A percentile compares a stretch with the other conserved stretches of the same genome.
Evolutionary conservation across 2,888 invertebrate species (phyloP).

Genomic region (Cryptus viduatorius): DNA sequence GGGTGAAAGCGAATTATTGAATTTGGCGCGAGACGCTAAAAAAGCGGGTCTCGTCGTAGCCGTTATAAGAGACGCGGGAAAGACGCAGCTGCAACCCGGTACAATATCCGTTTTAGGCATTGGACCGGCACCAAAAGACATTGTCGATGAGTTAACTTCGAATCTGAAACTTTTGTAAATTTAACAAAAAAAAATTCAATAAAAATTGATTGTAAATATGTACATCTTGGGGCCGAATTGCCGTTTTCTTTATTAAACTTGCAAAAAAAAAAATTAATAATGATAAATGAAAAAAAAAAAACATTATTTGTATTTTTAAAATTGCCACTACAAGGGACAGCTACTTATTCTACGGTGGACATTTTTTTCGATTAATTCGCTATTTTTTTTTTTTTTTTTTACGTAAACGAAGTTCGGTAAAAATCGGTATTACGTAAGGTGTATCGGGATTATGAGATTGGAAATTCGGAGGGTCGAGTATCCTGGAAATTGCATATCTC

Average conservation of each 20-base stretch:
- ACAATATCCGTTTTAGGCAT: slow-evolving; percentile 91
- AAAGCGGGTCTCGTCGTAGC: slow-evolving; percentile 86
- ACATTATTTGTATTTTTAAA: slow-evolving; percentile 33
- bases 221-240: slow-evolving; percentile 30
- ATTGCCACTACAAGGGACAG: background rate
- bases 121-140: slow-evolving; percentile 88
- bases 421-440: slow-evolving; percentile 48
- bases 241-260: slow-evolving; percentile 58
- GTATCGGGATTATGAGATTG: slow-evolving; percentile 28
- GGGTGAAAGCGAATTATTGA: slow-evolving; percentile 85
- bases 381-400: background rate
- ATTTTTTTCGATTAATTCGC: slow-evolving; percentile 20
- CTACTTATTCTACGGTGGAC: slow-evolving; percentile 10
- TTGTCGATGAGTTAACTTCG: slow-evolving; percentile 88
- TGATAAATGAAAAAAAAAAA: background rate
- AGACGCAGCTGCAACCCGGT: slow-evolving; percentile 89
- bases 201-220: slow-evolving; percentile 38
- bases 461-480: slow-evolving; percentile 21
- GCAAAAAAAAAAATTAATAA: slow-evolving; percentile 54
- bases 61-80: slow-evolving; percentile 89
- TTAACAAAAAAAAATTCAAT: slow-evolving; percentile 37
- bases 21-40: slow-evolving; percentile 86
- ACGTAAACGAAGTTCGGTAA: slow-evolving; percentile 29
- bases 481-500: slow-evolving; percentile 36
- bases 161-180: slow-evolving; percentile 88